Conservation (phyloP, 2,888 invertebrate genomes). For the Heteromurus nitidus region DNA sequence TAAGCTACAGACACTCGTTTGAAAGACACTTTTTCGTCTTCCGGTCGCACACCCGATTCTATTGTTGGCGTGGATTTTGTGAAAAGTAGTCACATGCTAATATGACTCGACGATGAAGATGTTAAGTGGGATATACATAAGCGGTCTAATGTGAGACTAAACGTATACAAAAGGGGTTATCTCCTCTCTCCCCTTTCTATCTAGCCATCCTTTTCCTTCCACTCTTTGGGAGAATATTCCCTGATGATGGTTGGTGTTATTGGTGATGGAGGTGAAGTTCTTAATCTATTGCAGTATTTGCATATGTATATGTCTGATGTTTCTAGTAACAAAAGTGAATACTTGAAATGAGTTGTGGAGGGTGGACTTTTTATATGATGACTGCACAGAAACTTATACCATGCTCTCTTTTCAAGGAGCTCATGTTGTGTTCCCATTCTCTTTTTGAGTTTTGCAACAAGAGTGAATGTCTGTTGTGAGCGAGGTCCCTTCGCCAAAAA, state of each 20-base stretch:
- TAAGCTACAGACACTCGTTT: no score
- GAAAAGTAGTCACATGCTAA: conserved; percentile 23
- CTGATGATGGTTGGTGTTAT: neutral
- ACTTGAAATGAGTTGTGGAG: no score
- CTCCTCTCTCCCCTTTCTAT: conserved; percentile 6
- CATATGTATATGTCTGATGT: conserved; percentile 12
- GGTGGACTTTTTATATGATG: conserved; percentile 27
- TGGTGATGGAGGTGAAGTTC: conserved; percentile 11
- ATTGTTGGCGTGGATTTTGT: conserved; percentile 12
- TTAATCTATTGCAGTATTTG: conserved; percentile 34
- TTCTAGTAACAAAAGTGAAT: neutral
- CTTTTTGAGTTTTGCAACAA: conserved; percentile 38
- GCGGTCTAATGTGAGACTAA: conserved; percentile 20
- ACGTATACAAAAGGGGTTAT: neutral
- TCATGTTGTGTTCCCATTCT: conserved; percentile 54
- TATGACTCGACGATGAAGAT: neutral
- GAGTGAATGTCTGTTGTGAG: conserved; percentile 15
- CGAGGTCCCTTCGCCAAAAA: conserved; percentile 51
- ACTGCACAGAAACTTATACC: conserved; percentile 34
- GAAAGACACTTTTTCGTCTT: conserved; percentile 28
- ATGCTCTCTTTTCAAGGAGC: conserved; percentile 56
- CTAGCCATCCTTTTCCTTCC: neutral
- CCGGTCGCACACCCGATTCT: conserved; percentile 13
- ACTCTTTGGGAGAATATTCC: neutral
- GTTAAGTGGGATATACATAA: conserved; percentile 22